Evolutionary conservation across 2,888 invertebrate genomes (phyloP).

Genomic region (Teleiodes luculella): DNA sequence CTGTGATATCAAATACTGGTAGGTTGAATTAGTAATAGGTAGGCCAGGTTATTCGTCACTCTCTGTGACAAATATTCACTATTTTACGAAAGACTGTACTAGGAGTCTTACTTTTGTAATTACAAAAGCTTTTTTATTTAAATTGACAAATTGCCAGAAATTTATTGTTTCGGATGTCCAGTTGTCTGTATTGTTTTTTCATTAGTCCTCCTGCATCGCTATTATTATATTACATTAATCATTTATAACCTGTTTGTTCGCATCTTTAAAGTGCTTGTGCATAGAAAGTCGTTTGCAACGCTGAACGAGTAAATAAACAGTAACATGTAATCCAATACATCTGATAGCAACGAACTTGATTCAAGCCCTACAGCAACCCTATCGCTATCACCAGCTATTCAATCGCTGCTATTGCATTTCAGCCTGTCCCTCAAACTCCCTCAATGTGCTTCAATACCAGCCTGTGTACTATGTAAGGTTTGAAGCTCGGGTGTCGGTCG

Average conservation of each 20-base stretch:
- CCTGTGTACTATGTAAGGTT: constrained; percentile 5
- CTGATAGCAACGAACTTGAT: neutral
- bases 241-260: too few species aligned
- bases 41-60: neutral
- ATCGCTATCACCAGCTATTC: constrained; percentile 5
- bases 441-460: neutral
- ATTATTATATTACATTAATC: too few species aligned
- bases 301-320: neutral
- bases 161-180: too few species aligned
- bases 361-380: constrained; percentile 4
- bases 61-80: neutral
- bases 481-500: constrained; percentile 1
- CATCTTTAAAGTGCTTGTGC: too few species aligned
- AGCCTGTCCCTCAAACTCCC: neutral
- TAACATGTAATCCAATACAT: neutral
- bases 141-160: too few species aligned
- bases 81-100: neutral
- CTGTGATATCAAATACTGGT: neutral
- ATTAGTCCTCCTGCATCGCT: too few species aligned
- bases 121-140: too few species aligned
- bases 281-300: neutral
- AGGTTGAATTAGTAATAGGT: too few species aligned
- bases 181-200: too few species aligned
- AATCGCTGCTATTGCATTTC: neutral
- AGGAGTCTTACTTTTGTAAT: too few species aligned